Conservation (phyloP, 2,113 vertebrate genomes). For the Melanerpes formicivorus region DNA sequence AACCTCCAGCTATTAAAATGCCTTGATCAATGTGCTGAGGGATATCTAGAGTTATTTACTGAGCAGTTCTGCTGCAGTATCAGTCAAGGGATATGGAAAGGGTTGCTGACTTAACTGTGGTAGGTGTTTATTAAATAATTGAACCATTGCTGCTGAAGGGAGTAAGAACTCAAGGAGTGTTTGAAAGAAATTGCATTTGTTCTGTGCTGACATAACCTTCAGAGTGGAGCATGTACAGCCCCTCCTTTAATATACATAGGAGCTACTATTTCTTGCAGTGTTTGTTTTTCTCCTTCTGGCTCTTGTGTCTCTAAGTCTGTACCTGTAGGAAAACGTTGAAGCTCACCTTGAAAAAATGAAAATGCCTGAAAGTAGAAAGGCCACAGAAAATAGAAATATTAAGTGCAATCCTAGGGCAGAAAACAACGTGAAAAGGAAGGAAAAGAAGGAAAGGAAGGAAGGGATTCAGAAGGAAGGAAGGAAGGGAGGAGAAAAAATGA, state of each 20-base stretch:
- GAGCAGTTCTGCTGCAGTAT: neutral
- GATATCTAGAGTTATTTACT: neutral
- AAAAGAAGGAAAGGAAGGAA: no score
- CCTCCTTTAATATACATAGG: neutral
- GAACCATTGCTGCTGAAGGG: neutral
- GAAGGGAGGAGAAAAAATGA: no score
- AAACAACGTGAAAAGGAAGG: no score
- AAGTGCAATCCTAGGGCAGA: neutral
- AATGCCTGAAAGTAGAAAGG: neutral
- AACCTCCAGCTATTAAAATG: neutral
- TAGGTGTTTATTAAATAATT: neutral
- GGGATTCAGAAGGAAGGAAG: no score
- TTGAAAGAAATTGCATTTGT: neutral
- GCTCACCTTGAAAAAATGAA: neutral
- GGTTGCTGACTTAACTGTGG: neutral
- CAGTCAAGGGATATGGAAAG: neutral
- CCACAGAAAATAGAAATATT: neutral
- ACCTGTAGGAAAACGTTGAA: neutral
- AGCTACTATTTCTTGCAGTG: neutral
- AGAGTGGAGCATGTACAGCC: neutral
- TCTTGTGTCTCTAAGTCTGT: neutral
- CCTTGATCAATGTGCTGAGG: neutral
- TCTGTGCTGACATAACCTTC: neutral
- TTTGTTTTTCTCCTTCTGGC: neutral
- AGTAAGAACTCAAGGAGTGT: neutral